Conservation (phyloP, 2,113 vertebrate genomes). For the Nematolebias whitei region DNA sequence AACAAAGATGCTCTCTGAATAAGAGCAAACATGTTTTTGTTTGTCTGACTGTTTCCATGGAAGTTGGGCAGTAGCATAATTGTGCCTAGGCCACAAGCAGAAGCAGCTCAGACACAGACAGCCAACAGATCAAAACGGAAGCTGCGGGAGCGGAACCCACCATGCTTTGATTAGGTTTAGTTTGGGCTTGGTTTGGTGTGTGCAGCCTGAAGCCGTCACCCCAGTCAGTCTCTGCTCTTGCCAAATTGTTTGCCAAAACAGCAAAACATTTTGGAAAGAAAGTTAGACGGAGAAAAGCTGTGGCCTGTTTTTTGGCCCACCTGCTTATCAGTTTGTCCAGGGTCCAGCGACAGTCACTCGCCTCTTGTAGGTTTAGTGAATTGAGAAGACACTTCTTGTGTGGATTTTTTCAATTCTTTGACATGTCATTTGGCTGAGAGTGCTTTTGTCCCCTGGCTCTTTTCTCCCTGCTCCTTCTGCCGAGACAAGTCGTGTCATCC, state of each 20-base stretch:
- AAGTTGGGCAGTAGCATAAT: conserved; percentile 67
- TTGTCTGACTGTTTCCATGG: conserved; percentile 71
- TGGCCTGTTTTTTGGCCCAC: conserved; percentile 49
- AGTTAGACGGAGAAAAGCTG: conserved; percentile 52
- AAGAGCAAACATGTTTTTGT: conserved; percentile 67
- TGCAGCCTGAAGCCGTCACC: conserved; percentile 66
- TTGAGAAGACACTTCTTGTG: conserved; percentile 92
- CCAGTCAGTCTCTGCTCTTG: conserved; percentile 62
- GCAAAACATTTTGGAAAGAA: conserved; percentile 65
- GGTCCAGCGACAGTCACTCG: conserved; percentile 89
- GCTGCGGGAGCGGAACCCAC: conserved; percentile 71
- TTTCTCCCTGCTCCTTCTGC: conserved; percentile 88
- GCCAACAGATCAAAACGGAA: conserved; percentile 73
- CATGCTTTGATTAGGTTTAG: conserved; percentile 74
- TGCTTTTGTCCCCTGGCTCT: conserved; percentile 87
- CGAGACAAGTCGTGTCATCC: conserved; percentile 95
- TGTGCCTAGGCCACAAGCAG: conserved; percentile 69
- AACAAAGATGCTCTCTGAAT: conserved; percentile 59
- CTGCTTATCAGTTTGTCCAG: conserved; percentile 78
- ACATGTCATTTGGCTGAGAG: conserved; percentile 95
- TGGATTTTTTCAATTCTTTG: conserved; percentile 99
- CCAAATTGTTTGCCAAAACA: conserved; percentile 72
- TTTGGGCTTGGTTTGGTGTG: conserved; percentile 66
- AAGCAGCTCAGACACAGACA: conserved; percentile 69
- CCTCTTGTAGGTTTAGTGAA: conserved; percentile 85